Base-by-base conservation (phyloP, 2,113 vertebrate species). In the Eulacestoma nigropectus region DNA sequence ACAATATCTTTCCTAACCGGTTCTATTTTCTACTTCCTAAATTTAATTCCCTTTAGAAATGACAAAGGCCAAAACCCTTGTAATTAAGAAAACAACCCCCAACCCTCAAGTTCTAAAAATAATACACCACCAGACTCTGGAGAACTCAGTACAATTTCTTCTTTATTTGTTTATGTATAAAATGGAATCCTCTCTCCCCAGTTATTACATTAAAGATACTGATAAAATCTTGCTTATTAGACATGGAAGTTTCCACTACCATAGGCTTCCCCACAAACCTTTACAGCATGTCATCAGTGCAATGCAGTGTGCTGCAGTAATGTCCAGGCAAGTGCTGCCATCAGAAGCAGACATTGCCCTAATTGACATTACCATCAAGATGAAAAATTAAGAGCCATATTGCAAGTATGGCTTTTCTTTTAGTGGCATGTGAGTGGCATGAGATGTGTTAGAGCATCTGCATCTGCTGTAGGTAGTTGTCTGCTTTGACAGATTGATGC, bases 11-110 rank as follows among this genome's bases (percentile, higher is more conserved):
- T 74, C 70, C 63, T 87, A 89, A 79, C 46, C 29, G 65, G 65
- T 78, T 91, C 88, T 91, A 76, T 87, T 80, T 93, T 95, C 39
- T 88, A 8, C 33, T 59, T 83, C 47, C 65, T 92, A 86, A 92
- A 70, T 79, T 49, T 63, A 84, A 32, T 52, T 90, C 15, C 62
- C 50, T 68, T 93, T 46, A 84, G 33, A 83, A 94, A 94, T 79
- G 1, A 73, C 44, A 91, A 89, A 85, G 57, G 49, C 33, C 44
- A 91, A 93, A 95, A 1, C 46, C 35, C 32, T 75, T 72, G 68
- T 39, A 57, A 68, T 81, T 65, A 3, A 14, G 84, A 81, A 90
- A 75, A 25, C 50, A 69, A 39, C 17, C 0, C 0, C 14, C 55
- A 57, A 9, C 33, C 19, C 37, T 65, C n/a, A 74, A 63, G 33